Percentiles rank a stretch among this genome's conserved stretches.
phyloP scores from a whole-genome alignment of 2,113 vertebrate species.

The Mustela lutreola region DNA sequence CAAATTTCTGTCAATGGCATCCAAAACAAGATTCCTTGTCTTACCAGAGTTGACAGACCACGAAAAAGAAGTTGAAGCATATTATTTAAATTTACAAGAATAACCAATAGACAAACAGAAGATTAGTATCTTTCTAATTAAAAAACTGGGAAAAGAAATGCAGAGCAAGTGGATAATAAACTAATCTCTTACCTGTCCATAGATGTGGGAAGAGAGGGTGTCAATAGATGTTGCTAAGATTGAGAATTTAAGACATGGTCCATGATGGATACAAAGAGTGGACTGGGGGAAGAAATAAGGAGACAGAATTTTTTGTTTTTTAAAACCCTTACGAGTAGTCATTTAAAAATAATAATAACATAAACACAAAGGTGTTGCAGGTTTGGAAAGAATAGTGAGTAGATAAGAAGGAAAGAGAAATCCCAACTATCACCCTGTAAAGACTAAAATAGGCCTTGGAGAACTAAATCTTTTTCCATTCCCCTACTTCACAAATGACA shows the following conservation, averaged over 20 bases:
- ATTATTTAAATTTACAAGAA: conserved; percentile 23
- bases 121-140: background rate
- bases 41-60: background rate
- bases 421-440: background rate
- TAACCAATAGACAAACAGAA: background rate
- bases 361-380: background rate
- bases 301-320: background rate
- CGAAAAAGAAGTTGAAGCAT: background rate
- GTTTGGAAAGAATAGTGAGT: background rate
- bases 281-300: background rate
- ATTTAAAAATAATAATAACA: background rate
- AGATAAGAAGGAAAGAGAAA: background rate
- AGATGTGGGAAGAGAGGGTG: background rate
- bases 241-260: background rate
- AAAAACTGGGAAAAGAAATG: background rate
- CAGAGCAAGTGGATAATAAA: background rate
- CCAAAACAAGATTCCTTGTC: background rate
- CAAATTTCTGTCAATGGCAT: background rate
- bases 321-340: background rate
- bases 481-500: background rate
- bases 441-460: background rate
- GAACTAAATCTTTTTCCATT: background rate
- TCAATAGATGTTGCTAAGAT: background rate
- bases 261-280: background rate
- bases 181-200: background rate